Conservation (phyloP, 2,113 vertebrate species). For the Isichthys henryi region DNA sequence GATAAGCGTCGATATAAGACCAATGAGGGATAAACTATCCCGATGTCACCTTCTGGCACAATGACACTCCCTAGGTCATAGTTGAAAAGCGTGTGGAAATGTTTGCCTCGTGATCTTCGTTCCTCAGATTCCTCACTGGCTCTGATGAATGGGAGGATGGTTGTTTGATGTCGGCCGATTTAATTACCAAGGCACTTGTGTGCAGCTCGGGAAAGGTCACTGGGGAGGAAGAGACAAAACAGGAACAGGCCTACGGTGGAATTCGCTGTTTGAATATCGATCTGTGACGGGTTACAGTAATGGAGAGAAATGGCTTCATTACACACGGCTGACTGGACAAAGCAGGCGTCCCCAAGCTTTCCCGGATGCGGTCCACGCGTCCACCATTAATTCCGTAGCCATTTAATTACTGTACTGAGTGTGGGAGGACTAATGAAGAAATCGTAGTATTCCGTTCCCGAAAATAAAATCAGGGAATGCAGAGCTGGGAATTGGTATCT, state of each 20-base stretch:
- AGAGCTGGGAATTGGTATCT: neutral
- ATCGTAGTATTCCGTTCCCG: neutral
- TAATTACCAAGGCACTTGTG: conserved; percentile 11
- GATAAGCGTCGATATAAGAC: neutral
- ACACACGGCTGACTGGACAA: neutral
- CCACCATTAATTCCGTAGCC: neutral
- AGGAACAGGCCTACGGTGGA: neutral
- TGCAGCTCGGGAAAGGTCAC: conserved; percentile 17
- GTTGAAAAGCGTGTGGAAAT: neutral
- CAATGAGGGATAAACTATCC: neutral
- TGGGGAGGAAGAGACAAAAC: neutral
- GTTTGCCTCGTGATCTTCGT: neutral
- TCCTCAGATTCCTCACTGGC: neutral
- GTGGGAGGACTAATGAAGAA: neutral
- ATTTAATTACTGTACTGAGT: neutral
- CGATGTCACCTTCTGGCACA: neutral
- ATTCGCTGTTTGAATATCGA: neutral
- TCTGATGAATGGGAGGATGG: neutral
- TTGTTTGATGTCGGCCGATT: neutral
- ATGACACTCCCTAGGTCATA: neutral
- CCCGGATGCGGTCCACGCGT: neutral
- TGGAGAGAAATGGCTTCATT: neutral
- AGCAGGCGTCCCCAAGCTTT: neutral
- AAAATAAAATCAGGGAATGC: neutral
- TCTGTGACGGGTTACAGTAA: neutral